These are phyloP conservation scores for Boulengeromyrus knoepffleri DNA, from an alignment of 2,113 vertebrate species.

Conservation along the genomic window DNA sequence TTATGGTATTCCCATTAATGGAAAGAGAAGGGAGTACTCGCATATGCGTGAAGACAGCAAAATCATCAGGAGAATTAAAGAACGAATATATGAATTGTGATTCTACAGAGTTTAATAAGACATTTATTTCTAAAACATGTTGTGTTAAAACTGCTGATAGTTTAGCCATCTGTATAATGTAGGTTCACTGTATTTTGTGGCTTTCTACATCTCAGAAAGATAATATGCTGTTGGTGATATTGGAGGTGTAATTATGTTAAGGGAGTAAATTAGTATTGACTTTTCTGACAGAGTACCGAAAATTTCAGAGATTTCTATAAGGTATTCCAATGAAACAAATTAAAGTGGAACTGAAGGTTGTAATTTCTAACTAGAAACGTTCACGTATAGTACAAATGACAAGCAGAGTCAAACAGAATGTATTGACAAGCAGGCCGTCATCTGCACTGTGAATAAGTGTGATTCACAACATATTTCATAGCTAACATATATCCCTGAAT, in stretches of 20 bases:
- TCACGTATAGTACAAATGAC: not conserved
- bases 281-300: not conserved
- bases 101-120: not conserved
- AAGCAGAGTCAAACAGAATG: not conserved
- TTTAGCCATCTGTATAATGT: not conserved
- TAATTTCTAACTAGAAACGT: not conserved
- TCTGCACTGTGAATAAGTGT: not conserved
- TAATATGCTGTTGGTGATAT: not conserved
- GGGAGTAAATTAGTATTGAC: not conserved
- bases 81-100: not conserved
- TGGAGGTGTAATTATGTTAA: not conserved
- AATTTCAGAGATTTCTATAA: not conserved
- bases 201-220: not conserved
- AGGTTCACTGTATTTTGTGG: not conserved
- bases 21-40: not conserved
- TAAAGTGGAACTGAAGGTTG: not conserved
- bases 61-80: not conserved
- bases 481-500: not conserved
- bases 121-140: not conserved
- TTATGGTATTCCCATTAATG: not conserved
- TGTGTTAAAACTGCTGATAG: not conserved
- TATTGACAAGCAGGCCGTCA: not conserved
- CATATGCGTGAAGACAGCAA: not conserved
- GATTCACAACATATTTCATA: not conserved
- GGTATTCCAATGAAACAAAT: not conserved